These are phyloP conservation scores for Synergus umbraculus DNA, from an alignment of 2,888 invertebrate species.

Conservation along the genomic window DNA sequence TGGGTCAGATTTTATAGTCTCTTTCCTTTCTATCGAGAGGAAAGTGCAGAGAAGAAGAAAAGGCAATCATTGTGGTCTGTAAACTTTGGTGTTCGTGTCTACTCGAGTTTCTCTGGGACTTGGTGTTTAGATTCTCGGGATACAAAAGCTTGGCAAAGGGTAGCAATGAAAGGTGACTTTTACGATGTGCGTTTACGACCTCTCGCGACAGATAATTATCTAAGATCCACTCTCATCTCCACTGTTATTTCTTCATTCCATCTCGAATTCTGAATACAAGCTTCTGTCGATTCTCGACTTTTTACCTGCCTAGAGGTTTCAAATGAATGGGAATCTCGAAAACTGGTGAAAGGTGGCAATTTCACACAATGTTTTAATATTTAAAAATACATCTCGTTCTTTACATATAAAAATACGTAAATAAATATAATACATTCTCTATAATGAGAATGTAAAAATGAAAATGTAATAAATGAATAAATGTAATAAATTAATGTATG, in stretches of 20 bases:
- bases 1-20: constrained; percentile 25
- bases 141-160: constrained; percentile 38
- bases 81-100: background rate
- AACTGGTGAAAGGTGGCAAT: background rate
- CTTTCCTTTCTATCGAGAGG: constrained; percentile 3
- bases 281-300: constrained; percentile 45
- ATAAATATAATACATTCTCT: too few species aligned
- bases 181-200: constrained; percentile 54
- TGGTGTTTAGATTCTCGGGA: background rate
- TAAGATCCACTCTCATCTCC: background rate
- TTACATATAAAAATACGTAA: too few species aligned
- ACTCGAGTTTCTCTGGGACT: background rate
- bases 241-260: constrained; percentile 46
- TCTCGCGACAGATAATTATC: constrained; percentile 55
- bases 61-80: background rate
- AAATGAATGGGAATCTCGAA: background rate
- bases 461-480: too few species aligned
- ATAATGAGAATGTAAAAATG: too few species aligned
- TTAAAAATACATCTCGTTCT: background rate
- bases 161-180: constrained; percentile 49
- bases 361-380: background rate
- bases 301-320: background rate
- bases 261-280: constrained; percentile 47
- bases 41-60: constrained; percentile 44
- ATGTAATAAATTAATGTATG: too few species aligned